Evolutionary conservation across 2,113 vertebrate species (phyloP), one percentile per base, ranked within the genome.

Genomic region (Accipiter virgatus): DNA sequence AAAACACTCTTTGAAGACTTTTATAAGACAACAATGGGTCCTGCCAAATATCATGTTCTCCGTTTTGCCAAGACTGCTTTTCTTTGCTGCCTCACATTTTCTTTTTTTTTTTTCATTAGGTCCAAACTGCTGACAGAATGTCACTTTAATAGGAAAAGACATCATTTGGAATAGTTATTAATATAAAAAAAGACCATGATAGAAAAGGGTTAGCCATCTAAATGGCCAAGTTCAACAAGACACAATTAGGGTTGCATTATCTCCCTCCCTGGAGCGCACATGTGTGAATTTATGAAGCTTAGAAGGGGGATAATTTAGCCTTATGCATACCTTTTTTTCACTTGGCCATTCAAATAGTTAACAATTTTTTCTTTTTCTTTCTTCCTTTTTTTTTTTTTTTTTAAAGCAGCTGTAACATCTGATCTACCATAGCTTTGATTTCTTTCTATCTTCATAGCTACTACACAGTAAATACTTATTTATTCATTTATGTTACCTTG

Each of bases 21-120:
- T 97, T 97, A 45, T 97, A 95, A 97, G 93, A 94, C 93, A 96
- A 95, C 93, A 96, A 93, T 80, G 82, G 72, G 88, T 97, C 62
- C 91, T 97, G 94, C 86, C 81, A 91, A 95, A 92, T 82, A 95
- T 42, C 70, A 58, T 27, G 14, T 83, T 91, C 26, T 53, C 40
- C 25, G 58, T 93, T 88, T 91, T 97, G 86, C 90, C 97, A 97
- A 93, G 91, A 91, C 43, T 11, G 40, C 52, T 95, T 97, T 95
- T 82, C 86, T 90, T 92, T 10, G 3, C 32, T 85, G 45, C 71
- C 86, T 95, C 50, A 17, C 12, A 2, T 59, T 67, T 62, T 87
- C 85, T 62, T 88, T 40, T 66, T 89, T 66, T 89, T 89, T 87
- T 93, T 93, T 22, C 42, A 84, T 83, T 66, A 42, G 77, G 65